Base-by-base conservation (phyloP, 2,797 vertebrate genomes). In the Paedocypris micromegethes region DNA sequence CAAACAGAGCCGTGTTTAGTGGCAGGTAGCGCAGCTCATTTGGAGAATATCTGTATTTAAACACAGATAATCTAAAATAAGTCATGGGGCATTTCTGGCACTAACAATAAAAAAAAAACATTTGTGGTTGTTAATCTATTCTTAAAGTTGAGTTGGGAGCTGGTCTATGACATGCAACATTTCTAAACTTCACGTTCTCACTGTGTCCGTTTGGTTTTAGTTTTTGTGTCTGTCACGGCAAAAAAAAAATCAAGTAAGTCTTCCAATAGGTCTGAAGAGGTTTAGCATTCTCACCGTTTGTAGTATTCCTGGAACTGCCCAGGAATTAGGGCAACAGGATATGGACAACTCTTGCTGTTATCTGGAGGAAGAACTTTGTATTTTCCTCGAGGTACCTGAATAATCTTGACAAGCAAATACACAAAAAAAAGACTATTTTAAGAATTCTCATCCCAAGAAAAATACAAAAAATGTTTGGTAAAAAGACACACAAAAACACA, bases 291-390 rank as follows among this genome's bases (percentile, higher is more conserved):
- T 5, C 85, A 98, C 97, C 92, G 96, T 90, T 99, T 99, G 82
- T 97, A 99, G 80, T 95, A 99, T 52, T 98, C 96, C 82, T 99
- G 97, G 87, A 99, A 99, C 83, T 99, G 97, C 70, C 97, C 97
- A 63, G 97, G 96, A 82, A 99, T 99, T 77, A 99, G 94, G 63
- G 97, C 93, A 80, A 99, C 96, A 4, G 97, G 96, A 70, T 96
- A 99, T 48, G 97, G 93, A 63, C 96, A 95, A 4, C 94, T 92
- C 82, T 90, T 96, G 56, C 93, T 97, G 59, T 91, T 82, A 68
- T 96, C 96, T 53, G 94, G 92, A 23, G 96, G 91, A 51, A 99
- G 86, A 47, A 97, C 89, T 83, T 90, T 97, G 85, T 94, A 98
- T 84, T 94, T 92, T 61, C 95, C 93, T 82, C 96, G 95, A 72